Conservation (phyloP, 2,888 invertebrate species). For the Molanna angustata region DNA sequence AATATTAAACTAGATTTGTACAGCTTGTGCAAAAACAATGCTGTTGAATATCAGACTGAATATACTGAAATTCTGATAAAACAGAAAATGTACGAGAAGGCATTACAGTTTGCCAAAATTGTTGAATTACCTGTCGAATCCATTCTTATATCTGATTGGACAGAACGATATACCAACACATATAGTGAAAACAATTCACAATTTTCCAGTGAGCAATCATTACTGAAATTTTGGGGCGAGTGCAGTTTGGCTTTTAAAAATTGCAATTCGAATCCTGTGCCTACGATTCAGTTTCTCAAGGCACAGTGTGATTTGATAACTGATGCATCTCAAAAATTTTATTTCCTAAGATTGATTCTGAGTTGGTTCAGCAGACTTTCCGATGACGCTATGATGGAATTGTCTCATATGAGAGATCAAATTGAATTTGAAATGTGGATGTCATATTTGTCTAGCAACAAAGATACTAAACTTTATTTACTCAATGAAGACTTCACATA, state of each 20-base stretch:
- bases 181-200: conserved; percentile 23
- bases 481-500: conserved; percentile 16
- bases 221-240: conserved; percentile 54
- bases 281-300: conserved; percentile 63
- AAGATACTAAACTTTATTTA: conserved; percentile 33
- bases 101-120: conserved; percentile 57
- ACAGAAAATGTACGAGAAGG: conserved; percentile 54
- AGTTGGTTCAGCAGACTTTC: conserved; percentile 50
- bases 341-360: conserved; percentile 49
- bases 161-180: conserved; percentile 48
- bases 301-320: conserved; percentile 53
- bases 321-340: conserved; percentile 51
- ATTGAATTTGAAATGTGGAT: conserved; percentile 53
- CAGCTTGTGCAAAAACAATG: conserved; percentile 46
- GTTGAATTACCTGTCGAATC: conserved; percentile 50
- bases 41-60: conserved; percentile 49
- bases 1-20: conserved; percentile 54
- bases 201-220: conserved; percentile 33
- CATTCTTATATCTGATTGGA: conserved; percentile 57
- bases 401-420: conserved; percentile 43
- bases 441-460: conserved; percentile 44
- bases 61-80: conserved; percentile 55
- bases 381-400: conserved; percentile 37
- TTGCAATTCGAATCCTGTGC: conserved; percentile 58
- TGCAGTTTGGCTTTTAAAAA: conserved; percentile 62